Evolutionary conservation across 2,888 invertebrate genomes (phyloP).

Genomic region (Zelleria hepariella): DNA sequence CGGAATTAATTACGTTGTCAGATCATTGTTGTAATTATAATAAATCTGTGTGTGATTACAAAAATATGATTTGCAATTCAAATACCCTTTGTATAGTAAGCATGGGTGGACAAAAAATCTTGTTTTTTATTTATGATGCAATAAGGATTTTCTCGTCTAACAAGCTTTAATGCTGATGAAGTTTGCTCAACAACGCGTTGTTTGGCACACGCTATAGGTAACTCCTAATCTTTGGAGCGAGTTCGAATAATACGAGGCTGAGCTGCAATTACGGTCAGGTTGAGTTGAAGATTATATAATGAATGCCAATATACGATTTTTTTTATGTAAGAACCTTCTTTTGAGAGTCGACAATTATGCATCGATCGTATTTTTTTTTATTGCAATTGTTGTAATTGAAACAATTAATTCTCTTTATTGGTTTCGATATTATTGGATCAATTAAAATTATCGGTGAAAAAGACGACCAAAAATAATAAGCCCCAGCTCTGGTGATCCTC

Average conservation of each 20-base stretch:
- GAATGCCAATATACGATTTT: not conserved
- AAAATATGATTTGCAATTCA: not conserved
- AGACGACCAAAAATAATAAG: too few relatives aligned
- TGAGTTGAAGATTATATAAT: not conserved
- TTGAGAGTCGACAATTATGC: not conserved
- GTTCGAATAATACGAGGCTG: not conserved
- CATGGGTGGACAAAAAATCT: not conserved
- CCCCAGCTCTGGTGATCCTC: too few relatives aligned
- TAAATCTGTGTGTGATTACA: slow-evolving; percentile 9
- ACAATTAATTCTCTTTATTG: not conserved
- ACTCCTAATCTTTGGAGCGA: not conserved
- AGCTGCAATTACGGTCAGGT: not conserved
- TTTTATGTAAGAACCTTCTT: not conserved
- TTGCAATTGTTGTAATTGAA: not conserved
- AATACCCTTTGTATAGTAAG: not conserved
- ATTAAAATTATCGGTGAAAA: not conserved
- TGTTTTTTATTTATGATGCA: not conserved
- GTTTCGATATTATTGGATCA: not conserved
- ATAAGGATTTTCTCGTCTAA: not conserved
- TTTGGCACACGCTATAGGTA: not conserved
- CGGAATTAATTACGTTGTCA: slow-evolving; percentile 53
- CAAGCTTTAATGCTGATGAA: not conserved
- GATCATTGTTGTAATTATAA: slow-evolving; percentile 28
- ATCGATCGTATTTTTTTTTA: not conserved
- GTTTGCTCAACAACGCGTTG: not conserved